These are phyloP conservation scores for Ophioninae sp. DNA, from an alignment of 2,888 invertebrate species.

Conservation along the genomic window DNA sequence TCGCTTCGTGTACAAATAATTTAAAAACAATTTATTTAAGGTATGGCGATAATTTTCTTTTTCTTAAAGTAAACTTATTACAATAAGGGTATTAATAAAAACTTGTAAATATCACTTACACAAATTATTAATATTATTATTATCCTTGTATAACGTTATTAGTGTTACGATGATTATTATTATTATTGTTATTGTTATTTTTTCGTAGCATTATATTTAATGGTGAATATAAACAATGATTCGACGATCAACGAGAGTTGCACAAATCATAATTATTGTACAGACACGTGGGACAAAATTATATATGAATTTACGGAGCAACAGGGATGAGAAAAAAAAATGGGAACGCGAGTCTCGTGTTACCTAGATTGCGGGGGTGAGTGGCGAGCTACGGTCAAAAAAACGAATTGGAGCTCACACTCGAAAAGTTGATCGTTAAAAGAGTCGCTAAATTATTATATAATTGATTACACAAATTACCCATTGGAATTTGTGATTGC, in stretches of 20 bases:
- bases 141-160: neutral
- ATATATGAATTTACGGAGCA: conserved; percentile 54
- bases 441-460: neutral
- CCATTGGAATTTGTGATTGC: neutral
- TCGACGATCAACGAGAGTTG: conserved; percentile 34
- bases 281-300: conserved; percentile 25
- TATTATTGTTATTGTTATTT: neutral
- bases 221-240: conserved; percentile 32
- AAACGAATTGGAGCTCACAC: neutral
- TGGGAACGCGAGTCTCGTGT: conserved; percentile 3
- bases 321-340: conserved; percentile 40
- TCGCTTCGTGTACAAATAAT: too few species aligned
- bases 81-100: too few species aligned
- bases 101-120: neutral
- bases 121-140: neutral
- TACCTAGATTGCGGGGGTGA: neutral
- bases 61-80: too few species aligned
- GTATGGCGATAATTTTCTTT: too few species aligned
- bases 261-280: conserved; percentile 40
- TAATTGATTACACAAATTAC: neutral
- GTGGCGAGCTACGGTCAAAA: neutral
- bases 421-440: too few species aligned
- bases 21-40: too few species aligned
- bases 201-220: neutral
- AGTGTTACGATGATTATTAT: neutral